Percentiles rank a stretch among this genome's conserved stretches.
phyloP scores from a whole-genome alignment of 2,113 vertebrate species.

The Corapipo altera region DNA sequence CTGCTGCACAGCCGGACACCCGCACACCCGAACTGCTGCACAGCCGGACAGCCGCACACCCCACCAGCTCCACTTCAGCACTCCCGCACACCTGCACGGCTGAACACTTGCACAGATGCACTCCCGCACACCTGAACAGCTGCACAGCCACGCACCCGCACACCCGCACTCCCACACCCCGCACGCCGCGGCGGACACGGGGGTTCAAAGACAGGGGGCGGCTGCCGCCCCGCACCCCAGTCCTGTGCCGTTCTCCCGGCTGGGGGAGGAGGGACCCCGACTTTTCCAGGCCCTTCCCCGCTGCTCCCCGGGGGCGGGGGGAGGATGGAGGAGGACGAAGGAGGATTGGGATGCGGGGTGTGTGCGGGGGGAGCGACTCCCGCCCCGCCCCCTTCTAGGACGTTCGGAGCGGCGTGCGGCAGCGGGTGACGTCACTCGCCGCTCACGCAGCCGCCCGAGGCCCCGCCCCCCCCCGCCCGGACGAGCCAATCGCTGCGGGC shows the following conservation, averaged over 20 bases:
- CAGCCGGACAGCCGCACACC: not conserved
- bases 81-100: too few species aligned
- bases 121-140: too few species aligned
- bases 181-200: not conserved
- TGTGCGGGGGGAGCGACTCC: accelerated
- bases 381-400: not conserved
- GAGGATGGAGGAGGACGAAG: too few species aligned
- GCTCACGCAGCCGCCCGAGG: not conserved
- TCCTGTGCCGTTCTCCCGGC: not conserved
- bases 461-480: not conserved
- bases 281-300: not conserved
- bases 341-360: too few species aligned
- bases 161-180: not conserved
- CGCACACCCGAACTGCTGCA: too few species aligned
- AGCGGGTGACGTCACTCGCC: not conserved
- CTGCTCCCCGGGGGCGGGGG: accelerated
- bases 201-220: accelerated
- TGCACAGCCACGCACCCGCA: too few species aligned
- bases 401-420: not conserved
- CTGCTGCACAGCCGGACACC: not conserved
- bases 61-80: not conserved
- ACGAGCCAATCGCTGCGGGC: not conserved
- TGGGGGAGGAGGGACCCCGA: accelerated
- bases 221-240: accelerated
- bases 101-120: not conserved